Evolutionary conservation across 2,888 invertebrate genomes (phyloP).

Genomic region (Coleophora flavipennella): DNA sequence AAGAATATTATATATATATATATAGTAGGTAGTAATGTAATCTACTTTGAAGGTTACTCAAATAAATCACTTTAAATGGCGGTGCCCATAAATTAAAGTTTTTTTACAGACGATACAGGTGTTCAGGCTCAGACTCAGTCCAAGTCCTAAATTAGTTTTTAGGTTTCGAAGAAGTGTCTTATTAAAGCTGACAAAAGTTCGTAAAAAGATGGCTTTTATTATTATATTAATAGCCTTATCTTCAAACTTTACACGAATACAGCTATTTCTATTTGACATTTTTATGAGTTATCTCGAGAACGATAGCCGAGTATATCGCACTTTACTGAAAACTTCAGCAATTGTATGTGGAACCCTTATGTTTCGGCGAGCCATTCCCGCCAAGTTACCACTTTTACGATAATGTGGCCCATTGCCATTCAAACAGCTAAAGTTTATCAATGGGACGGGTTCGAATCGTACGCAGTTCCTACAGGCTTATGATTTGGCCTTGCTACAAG

Average conservation of each 20-base stretch:
- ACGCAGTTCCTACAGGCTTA: constrained; percentile 24
- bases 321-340: constrained; percentile 68
- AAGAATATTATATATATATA: too few species aligned
- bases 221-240: constrained; percentile 6
- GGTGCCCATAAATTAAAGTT: too few species aligned
- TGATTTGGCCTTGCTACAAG: too few species aligned
- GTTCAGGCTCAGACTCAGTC: too few species aligned
- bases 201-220: too few species aligned
- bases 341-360: constrained; percentile 70
- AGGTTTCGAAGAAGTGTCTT: too few species aligned
- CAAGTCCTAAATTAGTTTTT: too few species aligned
- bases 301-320: constrained; percentile 55
- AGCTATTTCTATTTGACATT: constrained; percentile 49
- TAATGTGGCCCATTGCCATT: constrained; percentile 72
- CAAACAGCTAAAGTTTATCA: constrained; percentile 71
- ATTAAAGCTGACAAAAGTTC: too few species aligned
- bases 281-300: constrained; percentile 59
- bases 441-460: constrained; percentile 57
- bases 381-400: constrained; percentile 71
- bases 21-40: too few species aligned
- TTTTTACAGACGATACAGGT: too few species aligned
- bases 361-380: constrained; percentile 64
- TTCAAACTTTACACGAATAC: constrained; percentile 28
- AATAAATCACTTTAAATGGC: too few species aligned
- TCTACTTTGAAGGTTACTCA: too few species aligned